Percentiles rank a stretch among this genome's conserved stretches.
These are phyloP conservation scores for Pseudomyrmex sp. DNA, from an alignment of 1,140 invertebrate genomes.

Conservation along the genomic window DNA sequence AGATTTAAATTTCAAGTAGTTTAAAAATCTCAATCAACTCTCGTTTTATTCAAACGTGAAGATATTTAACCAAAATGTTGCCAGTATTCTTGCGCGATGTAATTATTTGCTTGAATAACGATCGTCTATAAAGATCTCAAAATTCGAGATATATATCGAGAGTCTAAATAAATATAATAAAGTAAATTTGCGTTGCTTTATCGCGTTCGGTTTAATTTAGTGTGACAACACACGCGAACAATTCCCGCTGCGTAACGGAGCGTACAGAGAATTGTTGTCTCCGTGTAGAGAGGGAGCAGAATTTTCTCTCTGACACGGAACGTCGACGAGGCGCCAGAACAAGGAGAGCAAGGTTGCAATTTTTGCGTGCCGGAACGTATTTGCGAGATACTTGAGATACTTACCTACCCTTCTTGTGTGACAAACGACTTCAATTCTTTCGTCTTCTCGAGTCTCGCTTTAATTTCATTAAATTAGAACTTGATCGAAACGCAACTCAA, in stretches of 20 bases:
- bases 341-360: not conserved
- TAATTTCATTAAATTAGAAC: too few species aligned
- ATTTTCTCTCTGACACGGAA: constrained; percentile 5
- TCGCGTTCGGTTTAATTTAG: too few species aligned
- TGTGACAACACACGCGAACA: not conserved
- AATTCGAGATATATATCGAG: too few species aligned
- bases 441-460: not conserved
- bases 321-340: not conserved
- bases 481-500: too few species aligned
- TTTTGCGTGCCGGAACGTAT: not conserved
- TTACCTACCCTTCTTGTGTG: not conserved
- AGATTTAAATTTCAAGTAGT: too few species aligned
- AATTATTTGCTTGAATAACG: too few species aligned
- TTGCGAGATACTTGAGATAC: constrained; percentile 19
- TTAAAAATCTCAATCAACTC: too few species aligned
- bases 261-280: constrained; percentile 2
- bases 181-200: not conserved
- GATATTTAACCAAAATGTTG: too few species aligned
- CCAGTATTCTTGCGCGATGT: too few species aligned
- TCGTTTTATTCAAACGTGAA: too few species aligned
- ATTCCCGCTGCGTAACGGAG: constrained; percentile 6
- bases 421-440: not conserved
- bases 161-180: not conserved
- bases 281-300: not conserved
- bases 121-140: too few species aligned